Conservation (phyloP, 2,888 invertebrate species). For the Coleophora deauratella region DNA sequence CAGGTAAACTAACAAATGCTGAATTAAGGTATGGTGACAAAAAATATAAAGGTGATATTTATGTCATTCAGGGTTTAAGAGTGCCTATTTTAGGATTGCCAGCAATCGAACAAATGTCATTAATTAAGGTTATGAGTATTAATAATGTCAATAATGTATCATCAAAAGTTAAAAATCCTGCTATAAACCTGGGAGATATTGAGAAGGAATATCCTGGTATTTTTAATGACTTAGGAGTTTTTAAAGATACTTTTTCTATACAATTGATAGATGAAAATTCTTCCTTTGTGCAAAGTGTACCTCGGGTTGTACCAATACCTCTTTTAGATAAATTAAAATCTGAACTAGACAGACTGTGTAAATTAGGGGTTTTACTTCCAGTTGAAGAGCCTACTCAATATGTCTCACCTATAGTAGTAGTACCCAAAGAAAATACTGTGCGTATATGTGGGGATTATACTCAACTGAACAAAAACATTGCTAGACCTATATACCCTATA, state of each 20-base stretch:
- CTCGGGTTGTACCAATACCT: constrained; percentile 5
- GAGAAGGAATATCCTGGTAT: constrained; percentile 5
- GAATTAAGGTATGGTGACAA: not conserved
- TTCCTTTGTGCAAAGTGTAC: constrained; percentile 4
- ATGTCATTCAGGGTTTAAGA: constrained; percentile 5
- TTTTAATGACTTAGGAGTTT: constrained; percentile 7
- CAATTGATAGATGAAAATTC: constrained; percentile 2
- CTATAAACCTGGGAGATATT: not conserved
- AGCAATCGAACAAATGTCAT: not conserved
- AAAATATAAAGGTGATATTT: constrained; percentile 1
- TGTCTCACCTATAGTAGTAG: constrained; percentile 6
- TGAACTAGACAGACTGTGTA: constrained; percentile 2
- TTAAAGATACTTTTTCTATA: constrained; percentile 6
- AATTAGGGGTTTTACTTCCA: not conserved
- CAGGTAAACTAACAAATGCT: not conserved
- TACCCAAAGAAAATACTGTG: constrained; percentile 1
- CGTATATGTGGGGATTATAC: constrained; percentile 8
- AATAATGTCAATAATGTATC: not conserved
- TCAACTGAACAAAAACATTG: constrained; percentile 6
- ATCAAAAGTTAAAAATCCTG: too few species aligned
- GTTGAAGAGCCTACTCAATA: constrained; percentile 2
- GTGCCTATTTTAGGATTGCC: constrained; percentile 4
- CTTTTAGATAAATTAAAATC: constrained; percentile 4
- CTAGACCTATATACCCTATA: constrained; percentile 5
- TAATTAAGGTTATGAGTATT: not conserved